Evolutionary conservation across 2,113 vertebrate genomes (phyloP), one percentile per base, ranked within the genome.

Genomic region (Oreocharis arfaki): DNA sequence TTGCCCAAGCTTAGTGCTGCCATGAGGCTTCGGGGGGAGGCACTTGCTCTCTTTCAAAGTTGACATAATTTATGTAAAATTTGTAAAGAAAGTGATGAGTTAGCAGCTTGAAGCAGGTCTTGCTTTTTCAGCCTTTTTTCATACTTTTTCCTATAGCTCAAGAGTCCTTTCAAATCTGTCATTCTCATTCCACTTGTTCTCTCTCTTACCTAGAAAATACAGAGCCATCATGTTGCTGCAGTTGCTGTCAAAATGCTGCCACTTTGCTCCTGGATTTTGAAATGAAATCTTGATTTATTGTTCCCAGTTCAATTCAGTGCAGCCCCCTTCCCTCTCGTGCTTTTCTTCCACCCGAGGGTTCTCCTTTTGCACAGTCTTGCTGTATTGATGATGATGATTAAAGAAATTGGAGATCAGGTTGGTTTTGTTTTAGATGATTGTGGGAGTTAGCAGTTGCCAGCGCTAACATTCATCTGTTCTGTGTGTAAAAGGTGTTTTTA

Each of bases 251-350:
- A 42, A 86, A 64, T 67, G 53, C 75, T 77, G 61, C 71, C 30
- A 42, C 32, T 83, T 82, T 77, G 9, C n/a, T 86, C 61, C 42
- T 80, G 59, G 70, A 81, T 90, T 96, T 82, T 68, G 79, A 91
- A 87, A 89, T 74, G 81, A 92, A 90, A 90, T 70, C 67, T 91
- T 92, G 71, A 47, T 94, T 81, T 90, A 27, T 74, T 83, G 41
- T 93, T 92, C 20, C 53, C 18, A 47, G 32, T 95, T 87, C 75
- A 87, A 0, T 93, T 90, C 92, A 70, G 50, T 57, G 32, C 89
- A 88, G 37, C 30, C 41, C 76, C 75, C 9, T 33, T 68, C 13
- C 15, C n/a, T n/a, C 30, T 76, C 16, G 46, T 2, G 6, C 57
- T 87, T 95, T 89, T 79, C 73, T 89, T 93, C 71, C 32, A 42